Percentiles rank a stretch among this genome's conserved stretches.
phyloP scores from a whole-genome alignment of 2,888 invertebrate species.

The Salticus scenicus region DNA sequence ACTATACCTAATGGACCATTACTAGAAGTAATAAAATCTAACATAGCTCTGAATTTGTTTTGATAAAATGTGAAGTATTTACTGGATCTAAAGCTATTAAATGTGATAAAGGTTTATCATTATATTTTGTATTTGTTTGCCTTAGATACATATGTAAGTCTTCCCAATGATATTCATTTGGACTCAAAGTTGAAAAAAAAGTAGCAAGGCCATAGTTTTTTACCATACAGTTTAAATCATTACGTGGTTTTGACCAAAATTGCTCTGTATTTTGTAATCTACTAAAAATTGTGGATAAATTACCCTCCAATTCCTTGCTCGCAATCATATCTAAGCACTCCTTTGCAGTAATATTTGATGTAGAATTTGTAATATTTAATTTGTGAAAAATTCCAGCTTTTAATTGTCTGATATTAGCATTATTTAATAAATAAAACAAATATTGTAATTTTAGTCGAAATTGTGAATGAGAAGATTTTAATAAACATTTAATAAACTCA shows the following conservation, averaged over 20 bases:
- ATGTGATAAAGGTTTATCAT: no score
- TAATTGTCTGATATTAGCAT: constrained; percentile 20
- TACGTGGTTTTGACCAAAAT: constrained; percentile 2
- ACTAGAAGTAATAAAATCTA: constrained; percentile 4
- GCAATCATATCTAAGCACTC: constrained; percentile 17
- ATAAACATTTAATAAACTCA: no score
- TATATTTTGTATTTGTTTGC: no score
- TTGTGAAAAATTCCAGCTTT: constrained; percentile 22
- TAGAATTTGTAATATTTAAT: constrained; percentile 12
- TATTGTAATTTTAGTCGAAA: constrained; percentile 7
- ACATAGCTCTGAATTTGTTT: constrained; percentile 12
- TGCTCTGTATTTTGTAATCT: background rate
- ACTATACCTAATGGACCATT: constrained; percentile 13
- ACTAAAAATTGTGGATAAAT: constrained; percentile 13
- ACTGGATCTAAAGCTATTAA: no score
- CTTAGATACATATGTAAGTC: background rate
- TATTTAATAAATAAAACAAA: constrained; percentile 17
- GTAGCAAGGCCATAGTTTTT: constrained; percentile 7
- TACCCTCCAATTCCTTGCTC: constrained; percentile 10
- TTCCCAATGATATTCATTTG: constrained; percentile 17
- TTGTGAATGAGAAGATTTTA: background rate
- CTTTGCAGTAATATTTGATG: background rate
- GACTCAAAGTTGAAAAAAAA: constrained; percentile 19
- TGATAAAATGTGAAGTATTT: constrained; percentile 10
- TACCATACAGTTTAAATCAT: constrained; percentile 9